These are phyloP conservation scores for Ctenosaura bakeri DNA, from an alignment of 2,797 vertebrate species.

Conservation along the genomic window DNA sequence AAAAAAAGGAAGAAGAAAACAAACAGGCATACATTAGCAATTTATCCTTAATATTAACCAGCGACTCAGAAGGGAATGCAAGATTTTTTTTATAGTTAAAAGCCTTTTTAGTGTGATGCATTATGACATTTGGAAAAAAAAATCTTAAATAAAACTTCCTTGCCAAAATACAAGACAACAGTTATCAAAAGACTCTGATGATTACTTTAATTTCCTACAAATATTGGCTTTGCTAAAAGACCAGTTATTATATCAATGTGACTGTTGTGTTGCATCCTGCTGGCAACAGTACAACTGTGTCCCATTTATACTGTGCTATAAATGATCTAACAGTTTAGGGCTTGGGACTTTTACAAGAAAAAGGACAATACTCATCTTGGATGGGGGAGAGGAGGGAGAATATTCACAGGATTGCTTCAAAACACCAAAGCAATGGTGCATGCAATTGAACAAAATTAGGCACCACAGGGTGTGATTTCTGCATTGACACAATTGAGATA, in stretches of 20 bases:
- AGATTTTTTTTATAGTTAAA: neutral
- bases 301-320: slow-evolving; percentile 60
- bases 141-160: slow-evolving; percentile 35
- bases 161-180: slow-evolving; percentile 39
- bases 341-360: slow-evolving; percentile 73
- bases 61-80: neutral
- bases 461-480: slow-evolving; percentile 84
- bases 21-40: slow-evolving; percentile 49
- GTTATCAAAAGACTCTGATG: slow-evolving; percentile 37
- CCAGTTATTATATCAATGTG: slow-evolving; percentile 1
- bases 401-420: slow-evolving; percentile 75
- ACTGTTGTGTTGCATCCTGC: neutral
- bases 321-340: slow-evolving; percentile 66
- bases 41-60: neutral
- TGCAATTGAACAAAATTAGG: slow-evolving; percentile 85
- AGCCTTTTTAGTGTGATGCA: slow-evolving; percentile 17
- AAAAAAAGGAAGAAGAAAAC: neutral
- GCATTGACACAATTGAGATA: slow-evolving; percentile 87
- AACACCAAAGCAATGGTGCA: slow-evolving; percentile 84
- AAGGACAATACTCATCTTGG: slow-evolving; percentile 62
- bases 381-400: slow-evolving; percentile 67
- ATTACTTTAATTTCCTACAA: slow-evolving; percentile 15
- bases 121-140: neutral
- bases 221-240: neutral
- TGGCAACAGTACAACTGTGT: slow-evolving; percentile 30